These are phyloP conservation scores for Cyprinus carpio DNA, from an alignment of 2,113 vertebrate genomes.

Conservation along the genomic window DNA sequence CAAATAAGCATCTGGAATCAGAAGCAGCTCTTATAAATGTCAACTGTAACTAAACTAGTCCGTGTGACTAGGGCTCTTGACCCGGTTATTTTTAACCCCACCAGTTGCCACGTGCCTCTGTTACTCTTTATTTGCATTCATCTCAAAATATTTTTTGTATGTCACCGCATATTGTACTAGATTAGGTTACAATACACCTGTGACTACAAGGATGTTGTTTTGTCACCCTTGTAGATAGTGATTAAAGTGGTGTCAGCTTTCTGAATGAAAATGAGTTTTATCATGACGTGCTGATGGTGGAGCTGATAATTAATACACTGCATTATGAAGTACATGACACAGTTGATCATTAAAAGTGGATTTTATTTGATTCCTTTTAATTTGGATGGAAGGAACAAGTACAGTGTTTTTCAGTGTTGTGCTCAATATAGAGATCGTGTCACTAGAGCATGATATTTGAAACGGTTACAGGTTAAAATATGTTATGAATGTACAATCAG, in stretches of 20 bases:
- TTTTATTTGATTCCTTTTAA: not conserved
- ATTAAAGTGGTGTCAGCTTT: not conserved
- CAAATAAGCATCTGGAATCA: conserved; percentile 28
- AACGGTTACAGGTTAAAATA: not conserved
- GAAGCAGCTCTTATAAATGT: conserved; percentile 11
- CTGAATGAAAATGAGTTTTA: not conserved
- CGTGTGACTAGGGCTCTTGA: conserved; percentile 43
- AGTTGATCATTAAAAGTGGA: not conserved
- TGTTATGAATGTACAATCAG: conserved; percentile 13
- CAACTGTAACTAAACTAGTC: conserved; percentile 55
- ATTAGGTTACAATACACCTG: not conserved
- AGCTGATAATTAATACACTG: conserved; percentile 7
- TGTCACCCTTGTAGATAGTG: not conserved
- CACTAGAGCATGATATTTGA: not conserved
- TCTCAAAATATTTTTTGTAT: not conserved
- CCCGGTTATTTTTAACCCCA: conserved; percentile 49
- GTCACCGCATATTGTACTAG: not conserved
- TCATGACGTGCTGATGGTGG: not conserved
- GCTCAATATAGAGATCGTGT: not conserved
- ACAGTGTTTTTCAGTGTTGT: not conserved
- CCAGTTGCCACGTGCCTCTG: not conserved
- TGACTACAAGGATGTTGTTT: not conserved
- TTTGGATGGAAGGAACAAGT: not conserved
- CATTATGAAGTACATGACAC: not conserved
- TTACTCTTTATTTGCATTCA: not conserved